Base-by-base conservation (phyloP, 2,797 vertebrate species). In the Sebastes elongatus region DNA sequence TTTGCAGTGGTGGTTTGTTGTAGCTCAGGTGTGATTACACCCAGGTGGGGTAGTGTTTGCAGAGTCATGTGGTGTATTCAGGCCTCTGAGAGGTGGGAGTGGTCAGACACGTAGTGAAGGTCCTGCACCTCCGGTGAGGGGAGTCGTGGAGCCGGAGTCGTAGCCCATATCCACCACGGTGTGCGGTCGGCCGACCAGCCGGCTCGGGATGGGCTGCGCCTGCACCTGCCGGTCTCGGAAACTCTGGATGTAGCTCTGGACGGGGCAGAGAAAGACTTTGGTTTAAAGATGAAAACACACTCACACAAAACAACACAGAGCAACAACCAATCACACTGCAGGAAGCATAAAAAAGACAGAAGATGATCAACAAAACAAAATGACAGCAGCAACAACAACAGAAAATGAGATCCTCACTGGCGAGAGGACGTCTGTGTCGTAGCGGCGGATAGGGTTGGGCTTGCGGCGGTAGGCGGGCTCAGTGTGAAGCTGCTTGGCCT, bases 221-320 rank as follows among this genome's bases (percentile, higher is more conserved):
- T 95, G 96, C 0, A 97, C 97, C 95, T 99, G 98, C 82, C 98
- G 95, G 13, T 99, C 98, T 83, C 98, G 96, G 93, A 99, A 99
- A 94, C 96, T 99, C 97, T 99, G 98, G 94, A 99, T 99, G 94
- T 99, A 99, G 90, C 98, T 99, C 98, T 99, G 95, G n/a, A 56
- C 1, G 35, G 30, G 14, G 25, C 7, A 35, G 56, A 64, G 33
- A 16, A 1, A 25, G 28, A 25, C 20, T 11, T 18, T 8, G 33
- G 28, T 65, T 30, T 14, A 25, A 20, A 60, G 61, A 69, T 3
- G 6, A 49, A n/a, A 16, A 28, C n/a, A 18, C 25, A 28, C 42
- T 46, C 42, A 46, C 42, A 42, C 13, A 52, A 0, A 28, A 22
- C 16, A 60, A n/a, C 1, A 27, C 7, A 14, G 1, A 52, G 49